phyloP scores from a whole-genome alignment of 2,797 vertebrate genomes.

The Rhynchonycteris naso region DNA sequence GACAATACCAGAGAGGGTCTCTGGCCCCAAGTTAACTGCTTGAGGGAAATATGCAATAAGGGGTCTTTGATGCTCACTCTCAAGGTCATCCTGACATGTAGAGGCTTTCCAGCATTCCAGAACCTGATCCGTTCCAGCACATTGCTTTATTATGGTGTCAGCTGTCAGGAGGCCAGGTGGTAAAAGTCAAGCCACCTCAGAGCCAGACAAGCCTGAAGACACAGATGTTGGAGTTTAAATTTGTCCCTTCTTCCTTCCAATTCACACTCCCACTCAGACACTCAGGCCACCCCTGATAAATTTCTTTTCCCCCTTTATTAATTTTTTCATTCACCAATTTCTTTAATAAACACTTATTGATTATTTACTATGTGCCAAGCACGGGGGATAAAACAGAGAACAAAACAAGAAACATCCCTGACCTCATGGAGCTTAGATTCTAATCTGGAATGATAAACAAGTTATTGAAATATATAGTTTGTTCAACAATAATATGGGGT shows the following conservation, averaged over 20 bases:
- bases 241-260: not conserved
- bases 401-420: not conserved
- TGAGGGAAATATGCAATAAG: not conserved
- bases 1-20: not conserved
- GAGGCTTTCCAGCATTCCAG: conserved; percentile 26
- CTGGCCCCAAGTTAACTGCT: not conserved
- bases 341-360: not conserved
- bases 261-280: not conserved
- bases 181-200: conserved; percentile 8
- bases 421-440: not conserved
- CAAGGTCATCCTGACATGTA: conserved; percentile 41
- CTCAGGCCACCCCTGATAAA: not conserved
- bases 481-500: not conserved
- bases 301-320: not conserved
- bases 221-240: not conserved
- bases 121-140: conserved; percentile 12
- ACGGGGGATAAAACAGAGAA: not conserved
- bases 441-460: not conserved
- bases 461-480: not conserved
- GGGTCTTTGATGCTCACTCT: not conserved
- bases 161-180: conserved; percentile 38
- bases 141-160: conserved; percentile 54
- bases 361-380: not conserved
- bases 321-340: not conserved
- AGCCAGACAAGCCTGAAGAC: conserved; percentile 10